A percentile compares a stretch with the other conserved stretches of the same genome.
These are phyloP conservation scores for Eulemur mongoz DNA, from an alignment of 2,797 vertebrate genomes.

Conservation along the genomic window DNA sequence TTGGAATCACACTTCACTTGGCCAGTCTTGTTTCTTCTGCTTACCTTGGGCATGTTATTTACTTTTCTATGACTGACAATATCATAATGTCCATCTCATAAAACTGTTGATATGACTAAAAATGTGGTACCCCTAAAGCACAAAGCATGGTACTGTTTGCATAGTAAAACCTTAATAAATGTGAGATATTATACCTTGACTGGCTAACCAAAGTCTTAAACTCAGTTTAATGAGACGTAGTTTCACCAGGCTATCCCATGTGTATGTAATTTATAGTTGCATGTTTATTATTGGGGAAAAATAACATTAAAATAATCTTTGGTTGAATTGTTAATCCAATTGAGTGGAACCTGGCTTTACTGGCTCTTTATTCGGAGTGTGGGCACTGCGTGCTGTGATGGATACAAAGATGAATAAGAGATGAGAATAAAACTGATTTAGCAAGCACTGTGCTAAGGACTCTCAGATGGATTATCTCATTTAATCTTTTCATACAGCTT, in stretches of 20 bases:
- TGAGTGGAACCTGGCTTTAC: slow-evolving; percentile 53
- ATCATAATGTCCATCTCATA: not conserved
- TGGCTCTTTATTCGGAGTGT: slow-evolving; percentile 38
- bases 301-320: slow-evolving; percentile 58
- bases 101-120: not conserved
- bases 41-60: not conserved
- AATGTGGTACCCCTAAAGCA: not conserved
- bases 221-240: slow-evolving; percentile 31
- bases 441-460: not conserved
- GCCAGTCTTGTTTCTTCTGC: not conserved
- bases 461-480: slow-evolving; percentile 48
- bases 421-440: slow-evolving; percentile 35
- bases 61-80: not conserved
- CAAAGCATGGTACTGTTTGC: not conserved
- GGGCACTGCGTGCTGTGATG: not conserved
- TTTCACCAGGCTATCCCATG: not conserved
- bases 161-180: slow-evolving; percentile 39
- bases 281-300: slow-evolving; percentile 40
- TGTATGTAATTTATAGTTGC: not conserved
- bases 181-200: not conserved
- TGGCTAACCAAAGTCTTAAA: slow-evolving; percentile 41
- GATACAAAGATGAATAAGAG: slow-evolving; percentile 14
- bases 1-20: not conserved
- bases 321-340: slow-evolving; percentile 58
- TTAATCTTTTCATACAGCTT: slow-evolving; percentile 35